A percentile compares a stretch with the other conserved stretches of the same genome.
Evolutionary conservation across 2,113 vertebrate genomes (phyloP).

Genomic region (Oreochromis niloticus): DNA sequence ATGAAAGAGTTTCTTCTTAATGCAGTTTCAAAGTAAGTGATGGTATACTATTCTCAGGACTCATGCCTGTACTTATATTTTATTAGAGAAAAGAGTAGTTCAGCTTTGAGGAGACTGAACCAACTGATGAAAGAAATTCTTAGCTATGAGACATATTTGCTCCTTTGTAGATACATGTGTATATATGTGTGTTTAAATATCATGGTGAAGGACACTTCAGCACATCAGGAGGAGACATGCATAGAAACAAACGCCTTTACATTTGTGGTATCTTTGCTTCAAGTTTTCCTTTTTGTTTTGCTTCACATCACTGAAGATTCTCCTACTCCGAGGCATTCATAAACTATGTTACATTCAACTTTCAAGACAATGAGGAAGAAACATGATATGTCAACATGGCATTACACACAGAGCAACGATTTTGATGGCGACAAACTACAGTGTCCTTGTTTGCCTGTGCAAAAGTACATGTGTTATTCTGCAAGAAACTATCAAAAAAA

Average conservation of each 20-base stretch:
- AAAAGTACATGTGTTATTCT: neutral
- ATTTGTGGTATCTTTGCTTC: neutral
- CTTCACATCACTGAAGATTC: neutral
- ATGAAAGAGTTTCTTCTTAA: neutral
- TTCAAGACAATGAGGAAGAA: neutral
- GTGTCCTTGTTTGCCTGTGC: neutral
- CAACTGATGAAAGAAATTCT: neutral
- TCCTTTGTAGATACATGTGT: neutral
- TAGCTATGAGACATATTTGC: neutral
- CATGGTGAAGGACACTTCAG: neutral
- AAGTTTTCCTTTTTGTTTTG: neutral
- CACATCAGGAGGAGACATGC: neutral
- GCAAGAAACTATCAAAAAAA: neutral
- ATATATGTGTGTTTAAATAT: neutral
- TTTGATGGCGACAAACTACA: neutral
- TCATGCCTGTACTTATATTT: neutral
- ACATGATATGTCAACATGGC: neutral
- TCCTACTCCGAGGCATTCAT: fast-evolving
- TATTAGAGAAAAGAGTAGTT: neutral
- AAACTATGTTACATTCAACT: neutral
- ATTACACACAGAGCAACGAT: fast-evolving
- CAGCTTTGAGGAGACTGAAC: neutral
- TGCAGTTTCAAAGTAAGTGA: neutral
- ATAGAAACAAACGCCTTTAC: neutral
- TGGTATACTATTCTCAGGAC: neutral